Base-by-base conservation (phyloP, 2,797 vertebrate genomes). In the Syngnathus rostellatus region DNA sequence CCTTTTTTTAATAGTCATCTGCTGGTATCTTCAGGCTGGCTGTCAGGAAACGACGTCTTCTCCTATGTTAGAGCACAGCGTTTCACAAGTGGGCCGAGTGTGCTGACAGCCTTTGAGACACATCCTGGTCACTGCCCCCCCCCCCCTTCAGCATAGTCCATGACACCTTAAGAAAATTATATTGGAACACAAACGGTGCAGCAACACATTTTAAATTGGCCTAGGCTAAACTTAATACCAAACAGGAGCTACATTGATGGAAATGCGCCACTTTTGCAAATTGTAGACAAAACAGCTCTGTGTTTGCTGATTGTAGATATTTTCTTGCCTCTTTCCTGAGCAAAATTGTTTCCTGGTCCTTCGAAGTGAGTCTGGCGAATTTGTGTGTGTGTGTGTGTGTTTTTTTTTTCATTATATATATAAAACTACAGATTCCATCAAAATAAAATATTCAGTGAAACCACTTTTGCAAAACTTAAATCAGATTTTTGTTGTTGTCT, bases 221-320 rank as follows among this genome's bases (percentile, higher is more conserved):
- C 78, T 80, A 72, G 70, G 81, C 79, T 81, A 77, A 85, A 86
- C 70, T 46, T 79, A 85, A 85, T 82, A 81, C 79, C 79, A 80
- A 77, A 71, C 72, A 63, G 74, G 71, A 79, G 81, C 80, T 66
- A 51, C 68, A 69, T 78, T 79, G 82, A 86, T 85, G 71, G 84
- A 87, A 86, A 86, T 72, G 82, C 78, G 83, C 83, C 83, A 80
- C 77, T 82, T 79, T 84, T 84, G 76, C 85, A 85, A 83, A 87
- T 81, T 77, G 55, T 72, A 82, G 79, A 84, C 77, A 78, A 85
- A 87, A 86, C 83, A 86, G 81, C 84, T 79, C 83, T 85, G 85
- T 86, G 80, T 79, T 63, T 72, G 74, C 70, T 84, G 83, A 85
- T 86, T 86, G 84, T 78, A 78, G 81, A 70, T 77, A 83, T 84